These are phyloP conservation scores for Calameuta pallipes DNA, from an alignment of 2,888 invertebrate species.

Conservation along the genomic window DNA sequence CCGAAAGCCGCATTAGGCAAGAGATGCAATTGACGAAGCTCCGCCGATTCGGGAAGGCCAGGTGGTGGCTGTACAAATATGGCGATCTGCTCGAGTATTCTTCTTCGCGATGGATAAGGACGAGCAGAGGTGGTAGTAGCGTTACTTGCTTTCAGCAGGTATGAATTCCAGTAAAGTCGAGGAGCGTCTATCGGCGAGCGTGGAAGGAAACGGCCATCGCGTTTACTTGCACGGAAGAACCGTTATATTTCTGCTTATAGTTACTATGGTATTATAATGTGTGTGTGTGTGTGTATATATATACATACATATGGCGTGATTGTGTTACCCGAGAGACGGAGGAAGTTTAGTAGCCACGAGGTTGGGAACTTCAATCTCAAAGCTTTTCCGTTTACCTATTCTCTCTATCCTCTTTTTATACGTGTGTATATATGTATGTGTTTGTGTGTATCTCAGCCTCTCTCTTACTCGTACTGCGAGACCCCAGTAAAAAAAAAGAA, in stretches of 20 bases:
- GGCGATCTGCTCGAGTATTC: background rate
- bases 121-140: background rate
- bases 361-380: background rate
- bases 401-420: background rate
- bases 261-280: background rate
- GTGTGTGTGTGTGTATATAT: no score
- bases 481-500: background rate
- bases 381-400: background rate
- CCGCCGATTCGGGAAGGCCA: background rate
- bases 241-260: background rate
- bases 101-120: background rate
- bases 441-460: background rate
- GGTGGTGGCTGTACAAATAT: background rate
- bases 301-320: background rate
- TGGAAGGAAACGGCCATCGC: background rate
- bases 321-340: background rate
- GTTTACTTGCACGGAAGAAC: background rate
- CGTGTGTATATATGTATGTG: no score
- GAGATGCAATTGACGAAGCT: background rate
- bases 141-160: background rate
- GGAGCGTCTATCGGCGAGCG: background rate
- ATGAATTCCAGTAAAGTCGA: background rate
- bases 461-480: background rate
- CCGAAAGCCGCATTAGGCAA: background rate
- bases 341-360: background rate